A percentile compares a stretch with the other conserved stretches of the same genome.
Evolutionary conservation across 2,797 vertebrate species (phyloP).

Genomic region (Poecile montanus): DNA sequence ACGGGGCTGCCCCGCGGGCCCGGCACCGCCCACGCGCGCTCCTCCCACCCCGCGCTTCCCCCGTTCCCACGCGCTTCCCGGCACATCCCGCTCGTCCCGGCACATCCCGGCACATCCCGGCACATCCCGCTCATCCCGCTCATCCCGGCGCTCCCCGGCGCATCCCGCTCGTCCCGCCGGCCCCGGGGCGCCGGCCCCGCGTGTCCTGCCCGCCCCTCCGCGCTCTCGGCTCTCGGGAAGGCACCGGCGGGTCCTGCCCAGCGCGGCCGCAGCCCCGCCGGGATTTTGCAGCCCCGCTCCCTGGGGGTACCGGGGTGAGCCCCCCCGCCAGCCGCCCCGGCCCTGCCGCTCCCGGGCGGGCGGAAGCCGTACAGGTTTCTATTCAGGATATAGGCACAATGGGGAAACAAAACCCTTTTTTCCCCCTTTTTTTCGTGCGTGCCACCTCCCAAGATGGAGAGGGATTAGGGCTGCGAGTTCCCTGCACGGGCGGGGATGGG

Average conservation of each 20-base stretch:
- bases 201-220: neutral
- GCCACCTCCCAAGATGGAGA: neutral
- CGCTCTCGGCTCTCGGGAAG: neutral
- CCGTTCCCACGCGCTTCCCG: neutral
- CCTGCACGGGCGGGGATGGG: neutral
- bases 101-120: neutral
- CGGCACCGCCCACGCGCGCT: neutral
- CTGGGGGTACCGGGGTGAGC: neutral
- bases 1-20: neutral
- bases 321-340: neutral
- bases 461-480: neutral
- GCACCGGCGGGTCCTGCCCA: neutral
- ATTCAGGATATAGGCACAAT: neutral
- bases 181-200: neutral
- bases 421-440: accelerated
- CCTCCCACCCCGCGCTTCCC: neutral
- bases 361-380: neutral
- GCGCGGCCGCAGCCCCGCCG: neutral
- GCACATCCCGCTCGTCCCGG: neutral
- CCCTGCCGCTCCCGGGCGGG: neutral
- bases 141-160: too few relatives aligned
- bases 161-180: neutral
- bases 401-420: neutral
- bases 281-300: neutral
- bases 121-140: neutral